Evolutionary conservation across 1,140 invertebrate species (phyloP).

Genomic region (Cydia fagiglandana): DNA sequence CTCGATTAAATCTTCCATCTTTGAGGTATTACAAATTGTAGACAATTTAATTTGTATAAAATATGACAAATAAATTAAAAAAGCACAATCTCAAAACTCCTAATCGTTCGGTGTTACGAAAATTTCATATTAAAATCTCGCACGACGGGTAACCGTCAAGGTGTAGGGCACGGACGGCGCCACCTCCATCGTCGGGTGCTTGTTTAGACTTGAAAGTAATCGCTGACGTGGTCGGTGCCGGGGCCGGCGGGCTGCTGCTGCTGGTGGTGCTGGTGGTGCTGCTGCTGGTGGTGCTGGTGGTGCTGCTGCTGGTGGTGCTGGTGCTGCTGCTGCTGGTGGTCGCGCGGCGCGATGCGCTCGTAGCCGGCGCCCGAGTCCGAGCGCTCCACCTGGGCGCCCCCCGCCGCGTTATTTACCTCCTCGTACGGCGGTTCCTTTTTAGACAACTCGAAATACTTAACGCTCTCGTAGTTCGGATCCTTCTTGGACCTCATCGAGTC

Average conservation of each 20-base stretch:
- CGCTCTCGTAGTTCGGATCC: slow-evolving; percentile 80
- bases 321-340: slow-evolving; percentile 47
- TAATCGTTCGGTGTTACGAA: slow-evolving; percentile 32
- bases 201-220: slow-evolving; percentile 77
- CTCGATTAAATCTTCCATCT: slow-evolving; percentile 48
- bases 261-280: slow-evolving; percentile 48
- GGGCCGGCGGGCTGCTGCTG: slow-evolving; percentile 68
- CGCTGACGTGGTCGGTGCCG: slow-evolving; percentile 70
- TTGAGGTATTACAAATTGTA: slow-evolving; percentile 51
- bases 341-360: slow-evolving; percentile 71
- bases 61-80: slow-evolving; percentile 57
- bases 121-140: slow-evolving; percentile 45
- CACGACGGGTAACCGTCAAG: background rate
- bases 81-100: slow-evolving; percentile 60
- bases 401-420: slow-evolving; percentile 68
- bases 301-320: slow-evolving; percentile 67
- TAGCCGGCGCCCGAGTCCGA: slow-evolving; percentile 76
- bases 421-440: slow-evolving; percentile 79
- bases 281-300: slow-evolving; percentile 50
- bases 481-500: slow-evolving; percentile 73
- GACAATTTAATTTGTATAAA: slow-evolving; percentile 37
- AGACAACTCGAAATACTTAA: slow-evolving; percentile 79
- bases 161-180: background rate
- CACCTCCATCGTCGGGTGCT: slow-evolving; percentile 15
- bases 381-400: slow-evolving; percentile 51